These are phyloP conservation scores for Bathynomus jamesi DNA, from an alignment of 1,140 invertebrate genomes.

Conservation along the genomic window DNA sequence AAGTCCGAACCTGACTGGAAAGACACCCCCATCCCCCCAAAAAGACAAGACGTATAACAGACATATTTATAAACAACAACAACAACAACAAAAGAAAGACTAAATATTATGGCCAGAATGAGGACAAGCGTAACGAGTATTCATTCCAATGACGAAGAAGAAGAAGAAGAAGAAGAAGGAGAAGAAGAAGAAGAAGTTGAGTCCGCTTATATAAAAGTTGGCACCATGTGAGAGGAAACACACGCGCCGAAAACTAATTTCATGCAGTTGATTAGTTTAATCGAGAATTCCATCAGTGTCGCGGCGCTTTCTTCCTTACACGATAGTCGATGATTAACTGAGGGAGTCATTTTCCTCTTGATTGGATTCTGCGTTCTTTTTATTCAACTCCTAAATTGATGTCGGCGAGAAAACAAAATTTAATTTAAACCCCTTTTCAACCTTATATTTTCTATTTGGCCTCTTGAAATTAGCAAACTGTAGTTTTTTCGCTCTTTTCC, in stretches of 20 bases:
- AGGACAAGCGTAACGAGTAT: too few species aligned
- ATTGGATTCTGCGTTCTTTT: background rate
- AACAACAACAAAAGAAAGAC: too few species aligned
- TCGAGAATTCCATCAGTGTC: background rate
- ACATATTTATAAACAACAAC: too few species aligned
- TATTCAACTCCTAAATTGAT: background rate
- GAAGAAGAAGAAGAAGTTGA: background rate
- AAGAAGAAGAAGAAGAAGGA: background rate
- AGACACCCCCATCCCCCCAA: too few species aligned
- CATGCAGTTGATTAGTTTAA: constrained; percentile 1
- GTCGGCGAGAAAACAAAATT: background rate
- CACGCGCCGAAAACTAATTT: background rate
- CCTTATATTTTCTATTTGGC: background rate
- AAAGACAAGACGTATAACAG: too few species aligned
- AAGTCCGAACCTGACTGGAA: too few species aligned
- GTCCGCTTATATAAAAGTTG: too few species aligned
- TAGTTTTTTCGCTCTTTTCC: background rate
- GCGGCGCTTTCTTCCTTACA: background rate
- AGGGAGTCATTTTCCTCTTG: background rate
- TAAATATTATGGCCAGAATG: too few species aligned
- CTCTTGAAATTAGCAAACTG: background rate
- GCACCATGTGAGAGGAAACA: background rate
- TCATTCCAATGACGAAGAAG: background rate
- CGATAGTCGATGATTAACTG: background rate
- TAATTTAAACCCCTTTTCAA: background rate